phyloP scores from a whole-genome alignment of 1,140 invertebrate genomes.

The Dendrolimus kikuchii region DNA sequence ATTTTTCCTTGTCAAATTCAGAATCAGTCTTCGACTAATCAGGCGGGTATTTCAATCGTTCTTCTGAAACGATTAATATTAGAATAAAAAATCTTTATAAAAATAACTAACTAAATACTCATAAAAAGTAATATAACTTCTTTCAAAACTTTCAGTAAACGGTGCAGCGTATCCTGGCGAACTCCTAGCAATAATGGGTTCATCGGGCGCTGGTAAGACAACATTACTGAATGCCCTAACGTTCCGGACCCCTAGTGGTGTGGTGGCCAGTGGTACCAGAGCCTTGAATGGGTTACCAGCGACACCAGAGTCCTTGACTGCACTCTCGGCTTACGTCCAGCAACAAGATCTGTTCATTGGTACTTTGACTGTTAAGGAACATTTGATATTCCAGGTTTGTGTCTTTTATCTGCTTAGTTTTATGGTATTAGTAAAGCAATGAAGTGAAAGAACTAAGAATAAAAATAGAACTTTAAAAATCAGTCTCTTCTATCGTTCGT shows the following conservation, averaged over 20 bases:
- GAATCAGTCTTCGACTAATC: too few relatives aligned
- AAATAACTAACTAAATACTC: too few relatives aligned
- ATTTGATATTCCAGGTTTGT: constrained; percentile 88
- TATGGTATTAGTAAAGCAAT: too few relatives aligned
- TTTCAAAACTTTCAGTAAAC: constrained; percentile 74
- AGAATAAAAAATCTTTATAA: too few relatives aligned
- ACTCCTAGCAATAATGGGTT: constrained; percentile 93
- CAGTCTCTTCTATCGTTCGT: too few relatives aligned
- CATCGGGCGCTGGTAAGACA: constrained; percentile 96
- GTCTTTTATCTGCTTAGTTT: constrained; percentile 1
- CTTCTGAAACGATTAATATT: too few relatives aligned
- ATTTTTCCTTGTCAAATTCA: too few relatives aligned
- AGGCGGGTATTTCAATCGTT: too few relatives aligned
- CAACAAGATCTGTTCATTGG: constrained; percentile 96
- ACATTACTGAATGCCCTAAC: constrained; percentile 94
- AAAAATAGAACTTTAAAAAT: too few relatives aligned
- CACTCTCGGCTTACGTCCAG: constrained; percentile 94
- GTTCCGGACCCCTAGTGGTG: constrained; percentile 78
- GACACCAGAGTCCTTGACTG: constrained; percentile 78
- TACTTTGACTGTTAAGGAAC: constrained; percentile 92
- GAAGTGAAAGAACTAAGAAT: too few relatives aligned
- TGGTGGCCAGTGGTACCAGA: constrained; percentile 80
- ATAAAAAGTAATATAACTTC: constrained; percentile 7
- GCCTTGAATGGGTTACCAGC: constrained; percentile 82
- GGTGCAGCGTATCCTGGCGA: constrained; percentile 92